Conservation (phyloP, 92 coral and sea anemone genomes). For the Palythoa grandiflora region DNA sequence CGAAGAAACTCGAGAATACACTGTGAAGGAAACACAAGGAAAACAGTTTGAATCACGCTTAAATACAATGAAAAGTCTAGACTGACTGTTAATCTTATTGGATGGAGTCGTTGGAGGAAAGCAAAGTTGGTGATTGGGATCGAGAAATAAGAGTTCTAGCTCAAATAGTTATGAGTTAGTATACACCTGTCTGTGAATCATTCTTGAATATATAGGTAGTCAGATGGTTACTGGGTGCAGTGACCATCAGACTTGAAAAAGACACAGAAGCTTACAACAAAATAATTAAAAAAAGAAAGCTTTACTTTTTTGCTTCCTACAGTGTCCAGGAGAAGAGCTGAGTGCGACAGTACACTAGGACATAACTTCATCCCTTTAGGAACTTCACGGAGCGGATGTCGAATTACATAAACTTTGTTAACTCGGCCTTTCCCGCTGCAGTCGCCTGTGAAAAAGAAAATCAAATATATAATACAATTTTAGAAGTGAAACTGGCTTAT, state of each 20-base stretch:
- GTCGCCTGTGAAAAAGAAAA: not conserved
- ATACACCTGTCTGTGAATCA: not conserved
- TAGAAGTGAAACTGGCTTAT: too few species aligned
- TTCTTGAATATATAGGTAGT: too few species aligned
- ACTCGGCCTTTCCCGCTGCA: conserved; percentile 24
- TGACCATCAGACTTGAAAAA: not conserved
- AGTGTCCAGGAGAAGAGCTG: conserved; percentile 9
- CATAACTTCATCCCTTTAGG: not conserved
- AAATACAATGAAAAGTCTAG: not conserved
- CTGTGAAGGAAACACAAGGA: not conserved
- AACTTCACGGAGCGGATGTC: not conserved
- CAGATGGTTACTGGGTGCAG: not conserved
- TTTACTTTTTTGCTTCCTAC: not conserved
- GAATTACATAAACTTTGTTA: conserved; percentile 2
- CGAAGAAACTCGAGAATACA: conserved; percentile 9
- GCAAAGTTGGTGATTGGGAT: too few species aligned
- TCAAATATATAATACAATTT: not conserved
- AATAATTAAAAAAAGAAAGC: not conserved
- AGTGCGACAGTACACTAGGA: conserved; percentile 11
- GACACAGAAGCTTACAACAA: not conserved
- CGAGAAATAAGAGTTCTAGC: too few species aligned
- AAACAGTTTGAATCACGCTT: not conserved
- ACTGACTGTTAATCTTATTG: not conserved
- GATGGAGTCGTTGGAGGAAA: too few species aligned
- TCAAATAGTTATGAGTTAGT: too few species aligned